phyloP scores from a whole-genome alignment of 2,113 vertebrate species.

The Dipodomys ordii region DNA sequence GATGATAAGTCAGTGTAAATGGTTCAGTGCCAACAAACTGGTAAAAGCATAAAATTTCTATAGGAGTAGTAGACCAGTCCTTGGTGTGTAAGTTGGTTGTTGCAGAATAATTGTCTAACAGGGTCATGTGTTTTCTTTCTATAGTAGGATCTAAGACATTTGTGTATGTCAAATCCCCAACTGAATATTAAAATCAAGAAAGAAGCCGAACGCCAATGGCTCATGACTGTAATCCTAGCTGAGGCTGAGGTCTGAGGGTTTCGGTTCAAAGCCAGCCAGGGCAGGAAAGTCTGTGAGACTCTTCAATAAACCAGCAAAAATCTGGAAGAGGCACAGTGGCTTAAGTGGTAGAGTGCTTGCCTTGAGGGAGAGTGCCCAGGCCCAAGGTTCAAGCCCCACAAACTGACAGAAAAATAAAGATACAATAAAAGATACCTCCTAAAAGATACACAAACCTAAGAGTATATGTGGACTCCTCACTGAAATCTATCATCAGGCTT shows the following conservation, averaged over 20 bases:
- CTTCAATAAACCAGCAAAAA: too few relatives aligned
- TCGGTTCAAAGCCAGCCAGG: too few relatives aligned
- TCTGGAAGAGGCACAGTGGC: too few relatives aligned
- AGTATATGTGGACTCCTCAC: not conserved
- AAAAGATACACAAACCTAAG: not conserved
- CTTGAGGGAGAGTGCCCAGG: too few relatives aligned
- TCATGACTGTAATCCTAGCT: too few relatives aligned
- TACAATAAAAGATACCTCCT: not conserved
- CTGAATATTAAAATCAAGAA: slow-evolving; percentile 26
- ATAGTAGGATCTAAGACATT: slow-evolving; percentile 10
- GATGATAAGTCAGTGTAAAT: not conserved
- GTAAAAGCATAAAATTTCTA: not conserved
- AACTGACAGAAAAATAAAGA: not conserved
- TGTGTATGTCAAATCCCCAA: not conserved
- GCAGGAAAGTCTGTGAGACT: too few relatives aligned
- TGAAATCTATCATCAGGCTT: not conserved
- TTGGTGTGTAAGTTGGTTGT: slow-evolving; percentile 31
- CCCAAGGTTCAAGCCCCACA: too few relatives aligned
- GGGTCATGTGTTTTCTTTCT: not conserved
- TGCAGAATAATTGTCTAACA: slow-evolving; percentile 33
- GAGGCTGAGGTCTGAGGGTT: too few relatives aligned
- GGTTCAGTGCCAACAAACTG: not conserved
- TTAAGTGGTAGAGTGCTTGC: too few relatives aligned
- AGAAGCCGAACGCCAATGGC: too few relatives aligned
- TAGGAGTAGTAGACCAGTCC: not conserved